Conservation (phyloP, 2,888 invertebrate genomes). For the Germaria angustata region DNA sequence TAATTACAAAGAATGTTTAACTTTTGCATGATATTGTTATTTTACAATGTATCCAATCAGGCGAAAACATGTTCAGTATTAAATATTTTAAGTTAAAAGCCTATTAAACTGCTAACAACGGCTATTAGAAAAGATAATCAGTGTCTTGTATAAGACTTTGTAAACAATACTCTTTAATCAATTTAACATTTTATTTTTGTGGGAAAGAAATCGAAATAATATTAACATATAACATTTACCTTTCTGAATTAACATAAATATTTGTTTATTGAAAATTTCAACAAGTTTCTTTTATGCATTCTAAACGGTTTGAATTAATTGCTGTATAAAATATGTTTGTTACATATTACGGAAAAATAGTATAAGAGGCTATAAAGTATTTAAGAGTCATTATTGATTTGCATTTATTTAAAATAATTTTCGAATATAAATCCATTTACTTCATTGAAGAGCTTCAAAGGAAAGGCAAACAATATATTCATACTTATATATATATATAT, state of each 20-base stretch:
- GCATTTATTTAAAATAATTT: conserved; percentile 43
- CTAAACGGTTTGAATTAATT: conserved; percentile 12
- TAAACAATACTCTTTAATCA: conserved; percentile 26
- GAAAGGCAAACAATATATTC: background rate
- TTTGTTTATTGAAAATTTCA: conserved; percentile 45
- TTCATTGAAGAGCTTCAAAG: background rate
- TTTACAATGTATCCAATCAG: background rate
- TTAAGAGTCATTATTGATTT: conserved; percentile 48
- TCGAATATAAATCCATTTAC: conserved; percentile 42
- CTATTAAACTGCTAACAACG: background rate
- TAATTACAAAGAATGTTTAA: background rate
- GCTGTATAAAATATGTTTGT: conserved; percentile 21
- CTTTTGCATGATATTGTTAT: background rate
- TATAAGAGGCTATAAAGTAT: conserved; percentile 26
- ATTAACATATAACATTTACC: conserved; percentile 24
- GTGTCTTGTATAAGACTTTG: background rate
- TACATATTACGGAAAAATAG: conserved; percentile 10
- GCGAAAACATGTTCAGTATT: background rate
- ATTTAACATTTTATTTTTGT: conserved; percentile 25
- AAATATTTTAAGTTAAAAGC: background rate
- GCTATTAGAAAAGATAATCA: conserved; percentile 4
- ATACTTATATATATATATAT: too few species aligned
- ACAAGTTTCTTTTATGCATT: background rate
- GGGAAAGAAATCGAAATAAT: background rate
- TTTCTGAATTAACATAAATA: conserved; percentile 53